Conservation (phyloP, 2,888 invertebrate species). For the Drosophila heteroneura region DNA sequence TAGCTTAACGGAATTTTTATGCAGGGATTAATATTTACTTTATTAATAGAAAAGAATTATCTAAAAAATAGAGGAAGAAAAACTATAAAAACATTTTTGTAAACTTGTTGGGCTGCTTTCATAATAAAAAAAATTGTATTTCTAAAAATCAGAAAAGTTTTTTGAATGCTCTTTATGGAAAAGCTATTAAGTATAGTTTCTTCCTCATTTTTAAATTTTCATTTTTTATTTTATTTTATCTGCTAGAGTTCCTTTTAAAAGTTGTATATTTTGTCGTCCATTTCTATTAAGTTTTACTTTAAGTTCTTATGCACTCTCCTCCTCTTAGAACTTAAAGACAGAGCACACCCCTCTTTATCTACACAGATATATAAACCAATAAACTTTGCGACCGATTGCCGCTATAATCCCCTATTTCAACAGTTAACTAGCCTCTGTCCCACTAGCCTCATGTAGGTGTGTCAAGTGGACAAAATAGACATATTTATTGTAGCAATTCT, state of each 20-base stretch:
- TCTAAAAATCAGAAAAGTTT: not conserved
- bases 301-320: not conserved
- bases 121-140: not conserved
- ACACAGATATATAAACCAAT: constrained; percentile 34
- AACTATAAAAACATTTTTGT: not conserved
- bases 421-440: constrained; percentile 23
- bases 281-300: constrained; percentile 1
- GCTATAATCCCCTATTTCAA: constrained; percentile 19
- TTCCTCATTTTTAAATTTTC: not conserved
- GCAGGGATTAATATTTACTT: constrained; percentile 1
- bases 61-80: not conserved
- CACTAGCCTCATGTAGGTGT: constrained; percentile 61
- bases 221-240: not conserved
- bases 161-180: not conserved
- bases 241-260: not conserved
- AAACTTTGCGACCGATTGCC: constrained; percentile 46
- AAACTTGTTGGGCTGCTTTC: not conserved
- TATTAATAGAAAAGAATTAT: not conserved
- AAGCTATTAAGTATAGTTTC: not conserved
- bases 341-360: not conserved
- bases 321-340: not conserved
- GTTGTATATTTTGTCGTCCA: not conserved
- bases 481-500: constrained; percentile 64
- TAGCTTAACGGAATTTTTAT: constrained; percentile 10
- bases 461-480: constrained; percentile 70